Evolutionary conservation across 2,113 vertebrate species (phyloP).

Genomic region (Bubo scandiacus): DNA sequence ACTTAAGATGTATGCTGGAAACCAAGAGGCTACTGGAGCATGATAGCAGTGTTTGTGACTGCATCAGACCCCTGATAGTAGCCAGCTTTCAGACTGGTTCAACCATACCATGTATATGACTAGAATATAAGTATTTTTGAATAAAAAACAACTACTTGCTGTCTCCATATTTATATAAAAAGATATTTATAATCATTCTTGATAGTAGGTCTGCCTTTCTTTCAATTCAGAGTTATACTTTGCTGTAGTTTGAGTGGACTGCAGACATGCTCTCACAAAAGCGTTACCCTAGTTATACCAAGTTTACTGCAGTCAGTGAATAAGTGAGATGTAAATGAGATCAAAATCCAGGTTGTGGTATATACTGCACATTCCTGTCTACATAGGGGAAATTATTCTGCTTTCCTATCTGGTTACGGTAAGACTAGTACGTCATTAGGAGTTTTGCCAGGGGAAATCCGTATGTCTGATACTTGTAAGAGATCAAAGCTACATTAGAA

Average conservation of each 20-base stretch:
- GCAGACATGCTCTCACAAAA: background rate
- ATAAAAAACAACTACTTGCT: background rate
- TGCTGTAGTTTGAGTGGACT: background rate
- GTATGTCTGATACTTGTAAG: background rate
- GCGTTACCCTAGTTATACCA: background rate
- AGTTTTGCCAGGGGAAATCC: conserved; percentile 34
- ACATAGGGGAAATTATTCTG: background rate
- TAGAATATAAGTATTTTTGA: background rate
- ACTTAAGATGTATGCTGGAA: background rate
- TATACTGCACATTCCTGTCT: background rate
- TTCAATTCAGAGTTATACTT: background rate
- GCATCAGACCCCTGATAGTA: background rate
- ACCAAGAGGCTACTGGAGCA: background rate
- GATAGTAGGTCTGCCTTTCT: background rate
- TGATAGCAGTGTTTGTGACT: background rate
- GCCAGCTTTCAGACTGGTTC: background rate
- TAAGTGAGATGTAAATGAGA: background rate
- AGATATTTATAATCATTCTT: background rate
- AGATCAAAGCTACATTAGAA: background rate
- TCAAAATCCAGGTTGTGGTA: background rate
- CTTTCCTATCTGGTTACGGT: background rate
- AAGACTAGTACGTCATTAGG: background rate
- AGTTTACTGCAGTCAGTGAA: background rate
- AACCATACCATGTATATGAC: background rate
- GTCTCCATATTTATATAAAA: background rate